Conservation (phyloP, 2,797 vertebrate species). For the Danio aesculapii region DNA sequence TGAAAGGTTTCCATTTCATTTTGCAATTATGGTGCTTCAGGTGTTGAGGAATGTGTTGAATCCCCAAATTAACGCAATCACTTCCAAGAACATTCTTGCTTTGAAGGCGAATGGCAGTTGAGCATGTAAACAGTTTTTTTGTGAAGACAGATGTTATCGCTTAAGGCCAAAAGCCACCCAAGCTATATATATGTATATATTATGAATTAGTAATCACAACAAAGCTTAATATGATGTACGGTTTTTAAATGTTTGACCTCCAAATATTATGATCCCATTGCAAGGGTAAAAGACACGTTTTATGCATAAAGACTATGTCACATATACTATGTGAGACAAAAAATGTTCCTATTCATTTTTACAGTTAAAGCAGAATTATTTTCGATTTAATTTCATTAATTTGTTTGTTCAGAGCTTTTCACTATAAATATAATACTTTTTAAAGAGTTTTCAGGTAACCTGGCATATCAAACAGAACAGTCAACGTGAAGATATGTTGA, state of each 20-base stretch:
- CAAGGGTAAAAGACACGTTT: not conserved
- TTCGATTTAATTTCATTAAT: not conserved
- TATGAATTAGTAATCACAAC: not conserved
- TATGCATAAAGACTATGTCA: not conserved
- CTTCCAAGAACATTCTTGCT: constrained; percentile 20
- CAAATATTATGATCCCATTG: not conserved
- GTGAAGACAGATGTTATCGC: not conserved
- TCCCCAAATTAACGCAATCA: not conserved
- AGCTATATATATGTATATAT: not conserved
- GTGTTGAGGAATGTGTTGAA: constrained; percentile 2
- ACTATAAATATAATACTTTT: not conserved
- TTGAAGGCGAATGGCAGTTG: not conserved
- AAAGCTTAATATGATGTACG: not conserved
- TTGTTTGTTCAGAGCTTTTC: not conserved
- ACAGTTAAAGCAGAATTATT: constrained; percentile 12
- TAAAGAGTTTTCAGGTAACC: not conserved
- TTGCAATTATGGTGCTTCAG: constrained; percentile 7
- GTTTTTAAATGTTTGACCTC: not conserved
- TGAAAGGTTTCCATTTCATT: constrained; percentile 1
- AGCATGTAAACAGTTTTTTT: not conserved
- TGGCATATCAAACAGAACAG: not conserved
- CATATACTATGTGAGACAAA: not conserved
- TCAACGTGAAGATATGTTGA: no score
- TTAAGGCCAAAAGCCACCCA: not conserved
- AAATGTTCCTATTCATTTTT: constrained; percentile 1